These are phyloP conservation scores for Myotis findleyi DNA, from an alignment of 2,797 vertebrate species.

Conservation along the genomic window DNA sequence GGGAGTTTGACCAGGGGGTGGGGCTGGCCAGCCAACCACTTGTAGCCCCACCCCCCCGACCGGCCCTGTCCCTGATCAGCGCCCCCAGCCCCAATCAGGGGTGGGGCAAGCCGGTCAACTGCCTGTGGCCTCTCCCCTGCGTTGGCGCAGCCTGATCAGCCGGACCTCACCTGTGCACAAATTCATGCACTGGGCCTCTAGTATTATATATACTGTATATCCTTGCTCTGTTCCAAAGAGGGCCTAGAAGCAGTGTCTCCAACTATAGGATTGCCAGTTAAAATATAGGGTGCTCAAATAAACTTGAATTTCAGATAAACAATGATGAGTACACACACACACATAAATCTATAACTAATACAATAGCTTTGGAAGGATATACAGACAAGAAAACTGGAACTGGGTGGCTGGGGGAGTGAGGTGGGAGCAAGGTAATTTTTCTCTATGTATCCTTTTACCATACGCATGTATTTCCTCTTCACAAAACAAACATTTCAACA, in stretches of 20 bases:
- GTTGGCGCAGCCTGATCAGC: too few relatives aligned
- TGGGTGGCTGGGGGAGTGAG: neutral
- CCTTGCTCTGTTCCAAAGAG: neutral
- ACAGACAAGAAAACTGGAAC: neutral
- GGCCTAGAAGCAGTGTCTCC: neutral
- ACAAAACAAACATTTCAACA: neutral
- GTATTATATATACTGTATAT: neutral
- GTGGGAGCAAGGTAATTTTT: neutral
- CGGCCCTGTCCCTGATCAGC: too few relatives aligned
- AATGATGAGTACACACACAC: too few relatives aligned
- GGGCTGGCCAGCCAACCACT: too few relatives aligned
- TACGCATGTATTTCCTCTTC: neutral
- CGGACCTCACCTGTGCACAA: too few relatives aligned
- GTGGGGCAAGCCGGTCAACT: too few relatives aligned
- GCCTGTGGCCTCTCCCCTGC: too few relatives aligned
- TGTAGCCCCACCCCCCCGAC: rapidly evolving
- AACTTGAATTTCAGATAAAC: neutral
- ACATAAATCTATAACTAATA: neutral
- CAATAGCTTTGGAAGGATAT: neutral
- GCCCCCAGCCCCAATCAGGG: too few relatives aligned
- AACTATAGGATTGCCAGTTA: neutral
- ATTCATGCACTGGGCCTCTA: too few relatives aligned
- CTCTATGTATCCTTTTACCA: neutral
- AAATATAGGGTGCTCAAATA: neutral
- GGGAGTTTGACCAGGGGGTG: too few relatives aligned